A percentile compares a stretch with the other conserved stretches of the same genome.
Conservation (phyloP, 2,113 vertebrate species). For the Anhinga anhinga region DNA sequence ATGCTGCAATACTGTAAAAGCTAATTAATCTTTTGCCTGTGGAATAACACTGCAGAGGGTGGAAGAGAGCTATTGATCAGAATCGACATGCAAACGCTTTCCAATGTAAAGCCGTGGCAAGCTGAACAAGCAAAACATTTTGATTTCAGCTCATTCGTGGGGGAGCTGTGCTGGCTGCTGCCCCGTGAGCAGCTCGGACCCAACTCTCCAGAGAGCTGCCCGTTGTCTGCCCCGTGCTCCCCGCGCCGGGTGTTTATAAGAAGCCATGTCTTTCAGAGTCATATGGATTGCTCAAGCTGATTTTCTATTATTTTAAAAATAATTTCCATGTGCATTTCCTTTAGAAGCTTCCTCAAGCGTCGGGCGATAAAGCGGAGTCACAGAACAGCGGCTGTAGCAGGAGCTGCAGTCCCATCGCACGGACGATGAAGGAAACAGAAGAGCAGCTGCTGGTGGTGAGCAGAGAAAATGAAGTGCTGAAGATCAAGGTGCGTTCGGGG, state of each 20-base stretch:
- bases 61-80: neutral
- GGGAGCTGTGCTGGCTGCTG: neutral
- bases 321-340: neutral
- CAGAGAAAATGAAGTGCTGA: slow-evolving; percentile 69
- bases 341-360: neutral
- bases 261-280: neutral
- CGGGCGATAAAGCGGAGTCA: neutral
- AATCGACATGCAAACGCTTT: neutral
- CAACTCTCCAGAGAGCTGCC: neutral
- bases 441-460: slow-evolving; percentile 58
- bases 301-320: too few species aligned
- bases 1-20: neutral
- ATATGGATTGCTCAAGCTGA: neutral
- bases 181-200: neutral
- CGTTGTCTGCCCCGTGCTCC: neutral
- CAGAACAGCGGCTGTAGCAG: neutral
- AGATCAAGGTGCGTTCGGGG: slow-evolving; percentile 63
- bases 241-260: too few species aligned
- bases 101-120: neutral
- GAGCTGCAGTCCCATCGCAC: neutral
- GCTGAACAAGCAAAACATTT: neutral
- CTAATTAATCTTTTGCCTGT: neutral
- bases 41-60: neutral
- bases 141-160: neutral
- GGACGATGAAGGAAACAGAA: slow-evolving; percentile 51